These are phyloP conservation scores for Strigamia maritima DNA, from an alignment of 2,888 invertebrate species.

Conservation along the genomic window DNA sequence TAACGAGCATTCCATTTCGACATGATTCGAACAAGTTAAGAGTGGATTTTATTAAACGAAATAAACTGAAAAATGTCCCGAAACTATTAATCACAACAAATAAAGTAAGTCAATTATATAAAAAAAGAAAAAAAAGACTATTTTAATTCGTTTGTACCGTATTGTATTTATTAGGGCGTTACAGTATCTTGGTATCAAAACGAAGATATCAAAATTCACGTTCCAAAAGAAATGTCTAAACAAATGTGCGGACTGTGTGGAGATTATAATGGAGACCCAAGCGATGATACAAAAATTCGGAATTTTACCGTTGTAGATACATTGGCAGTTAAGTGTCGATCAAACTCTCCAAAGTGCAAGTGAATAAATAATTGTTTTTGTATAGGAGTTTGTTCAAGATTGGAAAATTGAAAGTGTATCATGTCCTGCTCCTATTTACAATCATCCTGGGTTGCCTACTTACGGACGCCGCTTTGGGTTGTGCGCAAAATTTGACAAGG, in stretches of 20 bases:
- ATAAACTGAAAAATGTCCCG: neutral
- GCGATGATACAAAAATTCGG: neutral
- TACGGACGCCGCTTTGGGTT: neutral
- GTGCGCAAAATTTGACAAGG: neutral
- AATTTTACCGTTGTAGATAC: neutral
- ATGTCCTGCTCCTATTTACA: neutral
- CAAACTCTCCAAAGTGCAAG: neutral
- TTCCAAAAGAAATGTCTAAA: slow-evolving; percentile 2
- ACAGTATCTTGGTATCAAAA: neutral
- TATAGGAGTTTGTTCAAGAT: neutral
- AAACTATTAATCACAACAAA: neutral
- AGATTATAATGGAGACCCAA: slow-evolving; percentile 22
- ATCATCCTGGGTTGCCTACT: neutral
- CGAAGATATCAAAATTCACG: neutral
- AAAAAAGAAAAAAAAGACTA: neutral
- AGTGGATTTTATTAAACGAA: neutral
- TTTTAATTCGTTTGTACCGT: neutral
- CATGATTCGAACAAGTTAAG: neutral
- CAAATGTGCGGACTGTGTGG: slow-evolving; percentile 35
- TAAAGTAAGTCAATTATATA: neutral
- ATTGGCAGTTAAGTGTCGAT: neutral
- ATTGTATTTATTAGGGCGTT: slow-evolving; percentile 4
- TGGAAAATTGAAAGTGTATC: neutral
- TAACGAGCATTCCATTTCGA: neutral
- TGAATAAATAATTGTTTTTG: neutral